A percentile compares a stretch with the other conserved stretches of the same genome.
Evolutionary conservation across 2,113 vertebrate genomes (phyloP).

Genomic region (Elaphurus davidianus): DNA sequence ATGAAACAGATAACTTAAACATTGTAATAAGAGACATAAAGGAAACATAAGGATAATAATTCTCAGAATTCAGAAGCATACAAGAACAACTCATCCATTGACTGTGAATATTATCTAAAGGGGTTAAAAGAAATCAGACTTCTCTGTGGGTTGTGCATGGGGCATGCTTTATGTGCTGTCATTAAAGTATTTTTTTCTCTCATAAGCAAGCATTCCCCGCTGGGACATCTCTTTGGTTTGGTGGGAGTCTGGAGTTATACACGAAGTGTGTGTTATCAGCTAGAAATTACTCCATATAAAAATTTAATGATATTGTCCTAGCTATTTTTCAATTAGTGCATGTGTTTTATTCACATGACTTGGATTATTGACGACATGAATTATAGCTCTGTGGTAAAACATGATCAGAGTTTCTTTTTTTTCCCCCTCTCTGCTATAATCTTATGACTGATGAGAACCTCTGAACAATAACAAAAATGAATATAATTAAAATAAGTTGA

Average conservation of each 20-base stretch:
- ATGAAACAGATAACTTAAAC: not conserved
- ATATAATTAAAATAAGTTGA: conserved; percentile 40
- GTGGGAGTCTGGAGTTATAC: conserved; percentile 43
- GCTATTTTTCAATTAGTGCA: conserved; percentile 51
- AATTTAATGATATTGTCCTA: conserved; percentile 29
- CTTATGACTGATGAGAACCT: conserved; percentile 41
- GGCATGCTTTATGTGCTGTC: conserved; percentile 37
- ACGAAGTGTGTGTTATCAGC: conserved; percentile 43
- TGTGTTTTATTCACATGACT: conserved; percentile 49
- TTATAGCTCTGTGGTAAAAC: conserved; percentile 43
- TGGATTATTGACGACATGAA: conserved; percentile 38
- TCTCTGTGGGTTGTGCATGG: conserved; percentile 17
- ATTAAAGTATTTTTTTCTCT: conserved; percentile 58
- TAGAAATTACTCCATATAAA: conserved; percentile 53
- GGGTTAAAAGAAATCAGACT: conserved; percentile 42
- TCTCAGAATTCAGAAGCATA: conserved; percentile 25
- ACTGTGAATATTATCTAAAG: conserved; percentile 38
- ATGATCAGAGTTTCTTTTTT: not conserved
- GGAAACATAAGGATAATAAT: conserved; percentile 2
- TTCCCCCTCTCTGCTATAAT: not conserved
- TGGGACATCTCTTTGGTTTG: conserved; percentile 57
- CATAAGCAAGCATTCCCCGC: conserved; percentile 56
- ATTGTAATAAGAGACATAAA: not conserved
- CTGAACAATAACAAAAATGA: not conserved
- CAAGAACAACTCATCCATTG: conserved; percentile 23